A percentile compares a stretch with the other conserved stretches of the same genome.
phyloP scores from a whole-genome alignment of 2,113 vertebrate species.

The Ammospiza nelsoni region DNA sequence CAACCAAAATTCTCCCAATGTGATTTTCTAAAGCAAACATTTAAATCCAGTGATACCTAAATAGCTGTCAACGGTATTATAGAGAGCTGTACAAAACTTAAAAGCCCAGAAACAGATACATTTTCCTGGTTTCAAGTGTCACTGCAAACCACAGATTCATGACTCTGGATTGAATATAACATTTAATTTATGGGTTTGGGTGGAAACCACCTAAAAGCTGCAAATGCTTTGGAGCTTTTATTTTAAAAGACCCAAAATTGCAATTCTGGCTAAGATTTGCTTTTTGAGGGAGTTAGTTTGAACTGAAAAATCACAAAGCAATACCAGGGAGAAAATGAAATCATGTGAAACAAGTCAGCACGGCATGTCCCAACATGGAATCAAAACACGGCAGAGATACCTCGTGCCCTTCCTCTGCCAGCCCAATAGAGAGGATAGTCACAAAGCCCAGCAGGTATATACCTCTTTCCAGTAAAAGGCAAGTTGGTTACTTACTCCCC shows the following conservation, averaged over 20 bases:
- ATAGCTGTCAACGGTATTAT: conserved; percentile 37
- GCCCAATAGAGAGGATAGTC: background rate
- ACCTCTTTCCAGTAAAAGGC: background rate
- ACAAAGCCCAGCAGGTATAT: background rate
- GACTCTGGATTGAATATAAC: conserved; percentile 23
- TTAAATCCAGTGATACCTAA: conserved; percentile 58
- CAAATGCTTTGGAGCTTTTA: conserved; percentile 57
- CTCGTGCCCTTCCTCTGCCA: background rate
- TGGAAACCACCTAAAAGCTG: conserved; percentile 45
- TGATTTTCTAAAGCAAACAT: conserved; percentile 63
- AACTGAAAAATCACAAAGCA: background rate
- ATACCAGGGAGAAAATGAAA: background rate
- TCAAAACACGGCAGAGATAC: background rate
- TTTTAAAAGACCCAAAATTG: conserved; percentile 48
- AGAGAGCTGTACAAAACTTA: conserved; percentile 22
- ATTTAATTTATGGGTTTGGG: conserved; percentile 51
- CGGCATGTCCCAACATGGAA: background rate
- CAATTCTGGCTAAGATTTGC: conserved; percentile 55
- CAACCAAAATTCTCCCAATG: conserved; percentile 53
- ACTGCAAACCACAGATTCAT: conserved; percentile 45
- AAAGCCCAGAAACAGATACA: conserved; percentile 49
- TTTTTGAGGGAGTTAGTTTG: background rate
- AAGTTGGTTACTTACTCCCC: background rate
- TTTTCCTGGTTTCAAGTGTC: conserved; percentile 55
- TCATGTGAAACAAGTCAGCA: background rate